A percentile compares a stretch with the other conserved stretches of the same genome.
Conservation (phyloP, 2,797 vertebrate species). For the Molossus alvarezi region DNA sequence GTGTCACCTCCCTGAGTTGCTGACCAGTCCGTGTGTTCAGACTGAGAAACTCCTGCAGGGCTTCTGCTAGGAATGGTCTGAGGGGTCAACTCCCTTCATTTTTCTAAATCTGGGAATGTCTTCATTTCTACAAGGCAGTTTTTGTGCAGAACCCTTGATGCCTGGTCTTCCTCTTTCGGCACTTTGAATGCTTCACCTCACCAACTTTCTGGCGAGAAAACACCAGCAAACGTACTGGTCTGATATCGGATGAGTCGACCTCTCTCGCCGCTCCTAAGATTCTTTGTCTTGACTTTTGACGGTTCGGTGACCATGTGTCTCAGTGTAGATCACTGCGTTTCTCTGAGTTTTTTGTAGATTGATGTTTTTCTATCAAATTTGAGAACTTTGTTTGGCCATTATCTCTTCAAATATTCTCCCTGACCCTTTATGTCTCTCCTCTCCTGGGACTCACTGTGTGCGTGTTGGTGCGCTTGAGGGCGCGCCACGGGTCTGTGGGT, state of each 20-base stretch:
- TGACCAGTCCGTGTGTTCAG: background rate
- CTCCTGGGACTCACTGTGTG: fast-evolving
- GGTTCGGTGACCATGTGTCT: fast-evolving
- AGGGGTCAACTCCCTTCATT: fast-evolving
- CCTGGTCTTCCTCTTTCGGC: background rate
- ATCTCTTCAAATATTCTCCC: no score
- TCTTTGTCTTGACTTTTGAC: background rate
- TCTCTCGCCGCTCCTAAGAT: background rate
- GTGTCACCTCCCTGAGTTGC: no score
- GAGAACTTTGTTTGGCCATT: no score
- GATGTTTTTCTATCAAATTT: background rate
- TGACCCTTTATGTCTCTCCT: fast-evolving
- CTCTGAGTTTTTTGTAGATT: background rate
- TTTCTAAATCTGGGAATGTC: background rate
- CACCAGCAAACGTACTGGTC: fast-evolving
- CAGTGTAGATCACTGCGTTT: fast-evolving
- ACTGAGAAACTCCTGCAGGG: background rate
- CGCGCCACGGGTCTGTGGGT: background rate
- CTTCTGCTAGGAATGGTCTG: background rate
- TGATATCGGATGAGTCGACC: fast-evolving
- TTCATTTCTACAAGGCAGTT: background rate
- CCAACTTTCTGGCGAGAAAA: no score
- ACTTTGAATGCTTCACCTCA: fast-evolving
- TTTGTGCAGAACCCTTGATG: background rate
- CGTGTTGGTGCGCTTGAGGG: fast-evolving